Conservation (phyloP, 2,797 vertebrate genomes). For the Phoebastria nigripes region DNA sequence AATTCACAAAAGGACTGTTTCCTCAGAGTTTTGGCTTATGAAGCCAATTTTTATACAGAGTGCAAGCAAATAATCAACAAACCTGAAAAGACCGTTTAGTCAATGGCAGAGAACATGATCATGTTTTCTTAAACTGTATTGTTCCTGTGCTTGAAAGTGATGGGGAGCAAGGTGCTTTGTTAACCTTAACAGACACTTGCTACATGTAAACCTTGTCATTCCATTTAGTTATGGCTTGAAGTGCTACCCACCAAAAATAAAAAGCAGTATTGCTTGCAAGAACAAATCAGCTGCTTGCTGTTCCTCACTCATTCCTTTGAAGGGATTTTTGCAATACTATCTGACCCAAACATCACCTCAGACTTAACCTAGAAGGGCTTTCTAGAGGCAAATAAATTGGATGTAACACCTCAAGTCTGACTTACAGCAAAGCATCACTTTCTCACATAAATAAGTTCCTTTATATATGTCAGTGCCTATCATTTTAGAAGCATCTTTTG, state of each 20-base stretch:
- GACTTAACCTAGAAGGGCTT: background rate
- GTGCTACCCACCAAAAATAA: background rate
- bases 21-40: background rate
- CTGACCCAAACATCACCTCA: slow-evolving; percentile 5
- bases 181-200: background rate
- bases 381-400: background rate
- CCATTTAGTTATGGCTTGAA: background rate
- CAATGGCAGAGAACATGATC: background rate
- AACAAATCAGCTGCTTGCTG: background rate
- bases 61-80: background rate
- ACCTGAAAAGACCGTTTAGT: background rate
- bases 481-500: background rate
- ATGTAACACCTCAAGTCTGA: background rate
- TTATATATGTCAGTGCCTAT: background rate
- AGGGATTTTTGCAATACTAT: slow-evolving; percentile 9
- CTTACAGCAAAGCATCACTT: background rate
- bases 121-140: background rate
- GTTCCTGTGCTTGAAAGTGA: background rate
- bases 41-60: background rate
- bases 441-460: slow-evolving; percentile 11
- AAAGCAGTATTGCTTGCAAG: background rate
- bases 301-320: background rate
- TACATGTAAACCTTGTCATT: background rate
- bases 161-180: background rate
- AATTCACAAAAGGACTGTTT: background rate